A percentile compares a stretch with the other conserved stretches of the same genome.
These are phyloP conservation scores for Esox niger DNA, from an alignment of 2,113 vertebrate genomes.

Conservation along the genomic window DNA sequence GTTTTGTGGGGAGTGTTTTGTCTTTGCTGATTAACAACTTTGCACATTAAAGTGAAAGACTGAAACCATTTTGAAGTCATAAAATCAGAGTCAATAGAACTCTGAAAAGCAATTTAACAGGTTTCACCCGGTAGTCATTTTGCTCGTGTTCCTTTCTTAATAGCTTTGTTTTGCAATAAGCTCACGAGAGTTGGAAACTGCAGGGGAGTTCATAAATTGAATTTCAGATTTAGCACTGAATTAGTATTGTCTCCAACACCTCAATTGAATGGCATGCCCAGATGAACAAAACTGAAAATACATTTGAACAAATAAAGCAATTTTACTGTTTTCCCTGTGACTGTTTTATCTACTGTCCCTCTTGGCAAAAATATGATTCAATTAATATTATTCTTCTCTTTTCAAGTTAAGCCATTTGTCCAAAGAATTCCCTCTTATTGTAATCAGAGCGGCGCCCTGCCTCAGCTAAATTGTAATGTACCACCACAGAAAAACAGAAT, in stretches of 20 bases:
- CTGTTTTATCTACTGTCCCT: slow-evolving; percentile 56
- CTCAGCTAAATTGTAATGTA: too few species aligned
- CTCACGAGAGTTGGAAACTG: slow-evolving; percentile 54
- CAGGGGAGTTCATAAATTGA: slow-evolving; percentile 73
- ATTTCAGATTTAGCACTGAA: slow-evolving; percentile 75
- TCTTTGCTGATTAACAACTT: slow-evolving; percentile 71
- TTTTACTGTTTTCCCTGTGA: slow-evolving; percentile 47
- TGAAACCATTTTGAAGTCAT: slow-evolving; percentile 69
- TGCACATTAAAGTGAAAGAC: slow-evolving; percentile 69
- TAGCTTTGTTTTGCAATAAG: slow-evolving; percentile 69
- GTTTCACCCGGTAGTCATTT: slow-evolving; percentile 73
- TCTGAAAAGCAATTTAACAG: slow-evolving; percentile 74
- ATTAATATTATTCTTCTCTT: slow-evolving; percentile 53
- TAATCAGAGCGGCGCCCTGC: too few species aligned
- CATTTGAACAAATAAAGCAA: slow-evolving; percentile 52
- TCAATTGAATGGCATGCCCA: slow-evolving; percentile 51
- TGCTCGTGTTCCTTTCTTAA: slow-evolving; percentile 71
- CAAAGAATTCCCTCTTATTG: slow-evolving; percentile 25
- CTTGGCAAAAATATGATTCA: slow-evolving; percentile 53
- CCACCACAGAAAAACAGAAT: too few species aligned
- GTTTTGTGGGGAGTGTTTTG: slow-evolving; percentile 57
- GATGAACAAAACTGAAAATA: slow-evolving; percentile 62
- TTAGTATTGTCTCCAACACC: slow-evolving; percentile 59
- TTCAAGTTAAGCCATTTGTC: slow-evolving; percentile 60
- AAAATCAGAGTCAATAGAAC: slow-evolving; percentile 67